These are phyloP conservation scores for Miltochrista miniata DNA, from an alignment of 2,888 invertebrate species.

Conservation along the genomic window DNA sequence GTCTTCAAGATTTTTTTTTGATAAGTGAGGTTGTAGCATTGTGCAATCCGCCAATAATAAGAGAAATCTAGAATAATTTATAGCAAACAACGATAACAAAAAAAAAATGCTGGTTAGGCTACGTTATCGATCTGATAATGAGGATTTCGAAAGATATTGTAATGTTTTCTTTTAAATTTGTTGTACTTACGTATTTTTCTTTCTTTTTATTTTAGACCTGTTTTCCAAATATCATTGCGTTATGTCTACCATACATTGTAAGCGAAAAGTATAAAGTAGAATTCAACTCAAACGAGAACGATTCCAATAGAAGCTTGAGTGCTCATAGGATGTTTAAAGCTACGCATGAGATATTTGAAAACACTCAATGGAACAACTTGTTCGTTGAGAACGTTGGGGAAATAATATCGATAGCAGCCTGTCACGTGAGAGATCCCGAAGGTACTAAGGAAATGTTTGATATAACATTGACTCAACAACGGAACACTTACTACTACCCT, in stretches of 20 bases:
- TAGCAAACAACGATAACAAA: no score
- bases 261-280: constrained; percentile 59
- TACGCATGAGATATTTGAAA: constrained; percentile 57
- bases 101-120: no score
- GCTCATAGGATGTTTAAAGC: constrained; percentile 59
- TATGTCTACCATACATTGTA: constrained; percentile 69
- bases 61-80: no score
- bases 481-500: constrained; percentile 68
- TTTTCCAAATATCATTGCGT: constrained; percentile 61
- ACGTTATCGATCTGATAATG: no score
- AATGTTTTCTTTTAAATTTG: no score
- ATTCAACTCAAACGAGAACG: constrained; percentile 34
- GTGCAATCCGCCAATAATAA: no score
- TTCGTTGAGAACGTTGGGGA: constrained; percentile 69
- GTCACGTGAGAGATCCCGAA: constrained; percentile 61
- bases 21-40: no score
- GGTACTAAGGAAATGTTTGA: constrained; percentile 55
- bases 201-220: constrained; percentile 55
- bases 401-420: constrained; percentile 57
- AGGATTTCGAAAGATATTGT: no score
- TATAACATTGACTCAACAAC: constrained; percentile 50
- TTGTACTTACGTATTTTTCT: no score
- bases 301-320: constrained; percentile 40
- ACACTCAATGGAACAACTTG: constrained; percentile 63
- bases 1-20: no score